These are phyloP conservation scores for Tetragonula clypearis DNA, from an alignment of 1,140 invertebrate species.

Conservation along the genomic window DNA sequence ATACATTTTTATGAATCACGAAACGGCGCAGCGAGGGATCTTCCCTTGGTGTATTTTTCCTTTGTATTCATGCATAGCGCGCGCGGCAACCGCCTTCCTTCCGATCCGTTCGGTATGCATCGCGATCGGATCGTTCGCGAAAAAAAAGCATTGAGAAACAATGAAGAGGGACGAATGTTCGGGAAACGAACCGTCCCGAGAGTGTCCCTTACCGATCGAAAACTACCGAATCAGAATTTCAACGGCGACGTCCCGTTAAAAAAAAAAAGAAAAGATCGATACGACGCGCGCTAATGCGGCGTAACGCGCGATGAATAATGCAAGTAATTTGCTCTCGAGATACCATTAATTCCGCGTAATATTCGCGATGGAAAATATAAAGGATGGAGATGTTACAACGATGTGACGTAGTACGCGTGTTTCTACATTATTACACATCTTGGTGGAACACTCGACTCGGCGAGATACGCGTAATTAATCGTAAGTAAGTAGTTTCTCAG, in stretches of 20 bases:
- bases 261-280: not conserved
- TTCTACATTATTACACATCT: not conserved
- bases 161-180: not conserved
- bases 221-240: not conserved
- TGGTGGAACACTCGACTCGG: not conserved
- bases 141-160: not conserved
- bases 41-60: slow-evolving; percentile 17
- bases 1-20: slow-evolving; percentile 40
- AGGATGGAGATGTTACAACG: not conserved
- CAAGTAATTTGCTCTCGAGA: not conserved
- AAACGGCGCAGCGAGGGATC: not conserved
- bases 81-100: not conserved
- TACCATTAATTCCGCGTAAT: not conserved
- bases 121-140: not conserved
- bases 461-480: no score
- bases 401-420: not conserved
- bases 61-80: not conserved
- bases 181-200: not conserved
- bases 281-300: not conserved
- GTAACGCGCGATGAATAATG: not conserved
- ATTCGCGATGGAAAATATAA: not conserved
- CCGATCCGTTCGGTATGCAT: slow-evolving; percentile 4
- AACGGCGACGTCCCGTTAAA: not conserved
- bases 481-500: no score
- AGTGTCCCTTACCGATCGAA: not conserved